Evolutionary conservation across 2,113 vertebrate genomes (phyloP).

Genomic region (Okapia johnstoni): DNA sequence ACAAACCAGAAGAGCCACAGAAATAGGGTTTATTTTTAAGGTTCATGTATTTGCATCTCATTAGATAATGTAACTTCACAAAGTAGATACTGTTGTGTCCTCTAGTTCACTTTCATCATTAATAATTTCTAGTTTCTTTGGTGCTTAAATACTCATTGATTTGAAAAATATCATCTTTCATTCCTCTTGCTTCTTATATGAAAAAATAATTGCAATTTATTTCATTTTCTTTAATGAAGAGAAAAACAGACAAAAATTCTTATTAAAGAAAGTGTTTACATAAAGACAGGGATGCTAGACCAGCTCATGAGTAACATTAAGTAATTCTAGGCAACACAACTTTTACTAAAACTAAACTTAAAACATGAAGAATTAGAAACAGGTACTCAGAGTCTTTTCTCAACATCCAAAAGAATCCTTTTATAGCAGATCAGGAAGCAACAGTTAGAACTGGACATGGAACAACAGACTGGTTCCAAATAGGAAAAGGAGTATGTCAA

Average conservation of each 20-base stretch:
- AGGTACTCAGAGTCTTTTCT: not conserved
- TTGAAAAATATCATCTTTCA: not conserved
- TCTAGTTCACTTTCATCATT: not conserved
- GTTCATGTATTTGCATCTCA: not conserved
- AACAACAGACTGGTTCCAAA: too few species aligned
- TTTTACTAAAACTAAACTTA: not conserved
- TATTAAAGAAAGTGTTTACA: not conserved
- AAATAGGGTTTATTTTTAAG: not conserved
- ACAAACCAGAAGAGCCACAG: not conserved
- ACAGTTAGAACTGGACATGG: too few species aligned
- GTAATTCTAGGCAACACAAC: not conserved
- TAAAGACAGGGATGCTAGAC: not conserved
- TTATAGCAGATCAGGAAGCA: not conserved
- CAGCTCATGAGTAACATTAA: not conserved
- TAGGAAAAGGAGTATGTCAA: too few species aligned
- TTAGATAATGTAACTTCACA: not conserved
- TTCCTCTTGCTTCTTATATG: not conserved
- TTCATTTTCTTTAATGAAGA: not conserved
- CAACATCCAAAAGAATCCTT: not conserved
- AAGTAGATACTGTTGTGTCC: not conserved
- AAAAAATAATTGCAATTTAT: not conserved
- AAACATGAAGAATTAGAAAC: not conserved
- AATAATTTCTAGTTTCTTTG: not conserved
- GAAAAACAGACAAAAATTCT: not conserved
- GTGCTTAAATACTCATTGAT: not conserved